Conservation (phyloP, 1,140 invertebrate genomes). For the Neuroterus valhalla region DNA sequence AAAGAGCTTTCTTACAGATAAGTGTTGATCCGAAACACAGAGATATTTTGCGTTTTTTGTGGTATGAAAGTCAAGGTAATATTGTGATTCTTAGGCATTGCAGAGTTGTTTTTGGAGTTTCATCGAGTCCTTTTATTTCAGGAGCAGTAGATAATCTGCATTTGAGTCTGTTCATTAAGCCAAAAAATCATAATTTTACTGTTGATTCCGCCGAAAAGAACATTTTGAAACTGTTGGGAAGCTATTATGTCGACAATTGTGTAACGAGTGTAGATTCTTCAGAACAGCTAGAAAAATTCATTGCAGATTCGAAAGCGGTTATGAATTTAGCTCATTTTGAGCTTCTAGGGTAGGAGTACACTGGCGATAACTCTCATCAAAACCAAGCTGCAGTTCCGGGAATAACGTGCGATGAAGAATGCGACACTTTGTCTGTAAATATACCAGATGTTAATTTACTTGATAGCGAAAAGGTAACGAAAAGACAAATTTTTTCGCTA, state of each 20-base stretch:
- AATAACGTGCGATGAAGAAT: constrained; percentile 1
- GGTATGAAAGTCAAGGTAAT: background rate
- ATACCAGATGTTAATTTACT: background rate
- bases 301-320: background rate
- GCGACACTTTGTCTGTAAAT: constrained; percentile 1
- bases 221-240: too few relatives aligned
- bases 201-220: too few relatives aligned
- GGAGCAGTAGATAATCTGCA: background rate
- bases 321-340: constrained; percentile 14
- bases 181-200: too few relatives aligned
- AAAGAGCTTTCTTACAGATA: constrained; percentile 24
- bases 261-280: too few relatives aligned
- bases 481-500: background rate
- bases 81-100: constrained; percentile 37
- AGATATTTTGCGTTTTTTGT: constrained; percentile 23
- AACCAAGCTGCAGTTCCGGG: background rate
- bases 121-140: constrained; percentile 36
- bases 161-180: background rate
- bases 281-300: background rate
- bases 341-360: constrained; percentile 32
- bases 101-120: constrained; percentile 48
- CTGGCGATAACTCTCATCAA: background rate
- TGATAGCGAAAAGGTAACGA: constrained; percentile 11
- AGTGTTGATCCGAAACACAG: background rate
- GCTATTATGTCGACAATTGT: too few relatives aligned